A percentile compares a stretch with the other conserved stretches of the same genome.
Evolutionary conservation across 2,797 vertebrate species (phyloP).

Genomic region (Loriculus beryllinus): DNA sequence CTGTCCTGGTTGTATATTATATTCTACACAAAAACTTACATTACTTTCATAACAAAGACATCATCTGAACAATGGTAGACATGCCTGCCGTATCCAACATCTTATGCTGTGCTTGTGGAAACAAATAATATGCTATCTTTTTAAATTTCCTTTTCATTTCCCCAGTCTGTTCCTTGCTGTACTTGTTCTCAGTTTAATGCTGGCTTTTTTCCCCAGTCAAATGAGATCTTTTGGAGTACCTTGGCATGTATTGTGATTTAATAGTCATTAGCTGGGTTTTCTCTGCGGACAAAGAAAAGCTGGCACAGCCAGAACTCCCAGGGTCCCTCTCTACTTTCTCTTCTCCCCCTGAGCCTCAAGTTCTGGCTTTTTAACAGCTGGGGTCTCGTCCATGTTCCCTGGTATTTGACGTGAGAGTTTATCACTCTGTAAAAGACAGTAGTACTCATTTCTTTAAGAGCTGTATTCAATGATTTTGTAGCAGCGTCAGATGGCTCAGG

Average conservation of each 20-base stretch:
- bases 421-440: neutral
- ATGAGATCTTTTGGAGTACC: constrained; percentile 50
- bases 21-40: constrained; percentile 54
- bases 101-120: neutral
- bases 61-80: constrained; percentile 52
- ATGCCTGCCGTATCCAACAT: constrained; percentile 30
- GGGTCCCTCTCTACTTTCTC: neutral
- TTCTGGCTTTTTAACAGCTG: neutral
- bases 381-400: neutral
- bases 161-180: neutral
- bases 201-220: constrained; percentile 38
- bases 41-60: constrained; percentile 55
- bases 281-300: neutral
- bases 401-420: neutral
- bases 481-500: neutral
- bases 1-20: constrained; percentile 35
- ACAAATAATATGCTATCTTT: constrained; percentile 23
- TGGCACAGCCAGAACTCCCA: neutral
- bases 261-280: constrained; percentile 41
- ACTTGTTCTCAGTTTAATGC: constrained; percentile 29
- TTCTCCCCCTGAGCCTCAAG: neutral
- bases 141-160: constrained; percentile 30
- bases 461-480: neutral
- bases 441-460: neutral
- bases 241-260: constrained; percentile 41